These are phyloP conservation scores for Sarcophilus harrisii DNA, from an alignment of 2,797 vertebrate species.

Conservation along the genomic window DNA sequence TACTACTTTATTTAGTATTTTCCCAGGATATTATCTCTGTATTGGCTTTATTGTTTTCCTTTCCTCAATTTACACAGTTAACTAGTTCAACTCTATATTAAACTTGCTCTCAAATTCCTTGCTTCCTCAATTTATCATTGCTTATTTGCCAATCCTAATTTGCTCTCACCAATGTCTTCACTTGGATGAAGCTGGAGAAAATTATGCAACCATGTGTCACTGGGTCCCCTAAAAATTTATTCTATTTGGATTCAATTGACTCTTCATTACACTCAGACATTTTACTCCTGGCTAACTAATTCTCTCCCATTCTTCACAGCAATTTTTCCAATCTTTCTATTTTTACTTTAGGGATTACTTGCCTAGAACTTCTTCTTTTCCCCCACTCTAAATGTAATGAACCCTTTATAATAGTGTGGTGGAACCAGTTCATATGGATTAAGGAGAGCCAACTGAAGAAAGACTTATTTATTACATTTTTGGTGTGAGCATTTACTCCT, in stretches of 20 bases:
- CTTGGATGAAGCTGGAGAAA: background rate
- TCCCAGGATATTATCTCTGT: background rate
- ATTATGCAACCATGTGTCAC: background rate
- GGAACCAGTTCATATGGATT: background rate
- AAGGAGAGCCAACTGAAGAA: background rate
- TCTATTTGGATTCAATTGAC: background rate
- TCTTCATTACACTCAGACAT: background rate
- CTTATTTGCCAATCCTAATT: background rate
- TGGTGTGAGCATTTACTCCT: background rate
- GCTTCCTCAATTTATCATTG: background rate
- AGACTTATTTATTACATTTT: background rate
- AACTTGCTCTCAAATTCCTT: background rate
- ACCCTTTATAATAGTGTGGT: background rate
- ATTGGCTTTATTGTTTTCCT: background rate
- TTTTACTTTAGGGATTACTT: background rate
- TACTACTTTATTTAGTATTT: background rate
- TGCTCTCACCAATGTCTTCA: background rate
- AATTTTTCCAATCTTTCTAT: background rate
- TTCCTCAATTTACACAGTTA: background rate
- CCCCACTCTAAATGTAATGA: background rate
- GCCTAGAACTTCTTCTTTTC: background rate
- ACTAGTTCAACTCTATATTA: background rate
- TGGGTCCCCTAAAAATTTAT: background rate
- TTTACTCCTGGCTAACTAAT: background rate
- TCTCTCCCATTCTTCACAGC: background rate